Conservation (phyloP, 1,140 invertebrate species). For the Drosophila eugracilis region DNA sequence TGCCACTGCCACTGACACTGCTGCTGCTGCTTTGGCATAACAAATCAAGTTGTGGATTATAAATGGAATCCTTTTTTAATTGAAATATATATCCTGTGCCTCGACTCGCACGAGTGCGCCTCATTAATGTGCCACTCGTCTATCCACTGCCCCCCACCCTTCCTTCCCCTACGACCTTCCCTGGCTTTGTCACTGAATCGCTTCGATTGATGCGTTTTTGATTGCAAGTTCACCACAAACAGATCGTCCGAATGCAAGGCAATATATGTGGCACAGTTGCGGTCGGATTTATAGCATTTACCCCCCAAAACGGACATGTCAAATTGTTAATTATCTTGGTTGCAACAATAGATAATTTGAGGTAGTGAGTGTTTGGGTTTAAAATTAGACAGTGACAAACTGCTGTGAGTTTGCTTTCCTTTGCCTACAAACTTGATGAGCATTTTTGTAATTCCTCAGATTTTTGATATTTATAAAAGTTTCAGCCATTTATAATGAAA, state of each 20-base stretch:
- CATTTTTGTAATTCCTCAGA: too few relatives aligned
- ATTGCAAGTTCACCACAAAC: constrained; percentile 81
- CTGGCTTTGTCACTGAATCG: constrained; percentile 17
- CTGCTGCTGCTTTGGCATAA: constrained; percentile 61
- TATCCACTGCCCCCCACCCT: neutral
- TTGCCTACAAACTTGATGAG: too few relatives aligned
- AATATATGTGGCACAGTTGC: constrained; percentile 4
- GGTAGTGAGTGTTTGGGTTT: neutral
- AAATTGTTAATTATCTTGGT: neutral
- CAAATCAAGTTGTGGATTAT: constrained; percentile 70
- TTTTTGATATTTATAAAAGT: too few relatives aligned
- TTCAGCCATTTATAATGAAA: too few relatives aligned
- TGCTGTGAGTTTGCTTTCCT: too few relatives aligned
- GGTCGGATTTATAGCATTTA: neutral
- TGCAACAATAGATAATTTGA: neutral
- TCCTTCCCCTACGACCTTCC: neutral
- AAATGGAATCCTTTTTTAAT: constrained; percentile 82
- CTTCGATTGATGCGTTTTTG: constrained; percentile 81
- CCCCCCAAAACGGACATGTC: neutral
- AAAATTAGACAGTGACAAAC: neutral
- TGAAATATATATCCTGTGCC: constrained; percentile 68
- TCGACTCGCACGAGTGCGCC: constrained; percentile 40
- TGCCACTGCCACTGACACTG: neutral
- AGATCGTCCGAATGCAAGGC: constrained; percentile 54
- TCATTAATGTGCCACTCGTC: constrained; percentile 65